Evolutionary conservation across 2,797 vertebrate genomes (phyloP).

Genomic region (Eulemur rubriventer): DNA sequence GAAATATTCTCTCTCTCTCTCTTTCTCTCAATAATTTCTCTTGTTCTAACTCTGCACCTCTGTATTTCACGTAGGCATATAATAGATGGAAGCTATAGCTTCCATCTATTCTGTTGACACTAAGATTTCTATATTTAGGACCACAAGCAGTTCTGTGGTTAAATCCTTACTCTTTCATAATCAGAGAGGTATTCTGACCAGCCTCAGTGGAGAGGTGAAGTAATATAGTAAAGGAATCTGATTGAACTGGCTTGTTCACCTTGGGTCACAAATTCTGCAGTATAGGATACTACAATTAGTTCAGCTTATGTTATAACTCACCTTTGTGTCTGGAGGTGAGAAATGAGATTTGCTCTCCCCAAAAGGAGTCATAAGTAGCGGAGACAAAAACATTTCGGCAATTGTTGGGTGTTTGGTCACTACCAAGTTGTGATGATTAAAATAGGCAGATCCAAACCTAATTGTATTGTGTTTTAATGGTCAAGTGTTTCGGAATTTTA

Average conservation of each 20-base stretch:
- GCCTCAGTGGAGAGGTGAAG: not conserved
- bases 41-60: not conserved
- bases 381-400: not conserved
- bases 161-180: not conserved
- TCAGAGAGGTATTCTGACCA: fast-evolving
- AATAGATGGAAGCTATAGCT: not conserved
- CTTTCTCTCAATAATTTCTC: not conserved
- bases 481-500: not conserved
- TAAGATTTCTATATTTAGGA: not conserved
- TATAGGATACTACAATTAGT: no score
- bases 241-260: not conserved
- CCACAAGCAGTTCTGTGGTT: not conserved
- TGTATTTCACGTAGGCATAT: not conserved
- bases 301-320: not conserved
- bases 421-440: not conserved
- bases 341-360: not conserved
- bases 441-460: not conserved
- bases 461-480: not conserved
- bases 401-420: not conserved
- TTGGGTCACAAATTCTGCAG: not conserved
- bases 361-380: not conserved
- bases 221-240: not conserved
- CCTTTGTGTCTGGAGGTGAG: not conserved
- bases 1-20: not conserved
- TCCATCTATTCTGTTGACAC: not conserved